Evolutionary conservation across 1,140 invertebrate species (phyloP).

Genomic region (Stegodyphus mimosarum): DNA sequence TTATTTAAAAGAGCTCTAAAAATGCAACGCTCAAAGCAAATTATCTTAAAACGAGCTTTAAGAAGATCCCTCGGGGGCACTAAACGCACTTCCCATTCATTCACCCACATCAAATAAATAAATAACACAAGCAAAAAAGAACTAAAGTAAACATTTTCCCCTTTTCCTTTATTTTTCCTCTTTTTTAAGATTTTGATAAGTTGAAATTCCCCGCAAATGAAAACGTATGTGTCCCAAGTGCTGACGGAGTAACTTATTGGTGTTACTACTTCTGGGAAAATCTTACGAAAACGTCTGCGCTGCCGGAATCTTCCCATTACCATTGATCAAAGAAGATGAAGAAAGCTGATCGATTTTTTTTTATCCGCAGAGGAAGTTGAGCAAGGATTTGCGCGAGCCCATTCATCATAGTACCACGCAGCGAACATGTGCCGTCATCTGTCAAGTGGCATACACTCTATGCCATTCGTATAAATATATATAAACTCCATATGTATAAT

Average conservation of each 20-base stretch:
- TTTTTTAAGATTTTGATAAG: constrained; percentile 14
- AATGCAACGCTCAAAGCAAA: constrained; percentile 54
- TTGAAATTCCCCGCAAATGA: constrained; percentile 37
- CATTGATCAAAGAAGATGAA: constrained; percentile 58
- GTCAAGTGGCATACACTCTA: constrained; percentile 37
- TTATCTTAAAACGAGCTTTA: constrained; percentile 57
- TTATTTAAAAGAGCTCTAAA: constrained; percentile 54
- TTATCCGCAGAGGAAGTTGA: constrained; percentile 28
- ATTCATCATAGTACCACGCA: constrained; percentile 46
- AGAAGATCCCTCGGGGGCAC: constrained; percentile 27
- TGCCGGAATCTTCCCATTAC: constrained; percentile 15
- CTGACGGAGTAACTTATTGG: constrained; percentile 42
- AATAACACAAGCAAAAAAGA: constrained; percentile 6
- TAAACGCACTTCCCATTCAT: constrained; percentile 23
- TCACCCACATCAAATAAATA: constrained; percentile 36
- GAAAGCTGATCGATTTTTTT: constrained; percentile 49
- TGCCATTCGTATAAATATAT: constrained; percentile 43
- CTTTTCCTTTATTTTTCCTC: neutral
- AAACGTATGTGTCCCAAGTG: constrained; percentile 47
- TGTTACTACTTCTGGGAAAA: constrained; percentile 37
- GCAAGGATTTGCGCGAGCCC: constrained; percentile 42
- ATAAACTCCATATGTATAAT: neutral
- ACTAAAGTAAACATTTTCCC: constrained; percentile 48
- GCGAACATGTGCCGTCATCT: constrained; percentile 40
- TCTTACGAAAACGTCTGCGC: constrained; percentile 7